Conservation (phyloP, 2,888 invertebrate species). For the Drosophila differens region DNA sequence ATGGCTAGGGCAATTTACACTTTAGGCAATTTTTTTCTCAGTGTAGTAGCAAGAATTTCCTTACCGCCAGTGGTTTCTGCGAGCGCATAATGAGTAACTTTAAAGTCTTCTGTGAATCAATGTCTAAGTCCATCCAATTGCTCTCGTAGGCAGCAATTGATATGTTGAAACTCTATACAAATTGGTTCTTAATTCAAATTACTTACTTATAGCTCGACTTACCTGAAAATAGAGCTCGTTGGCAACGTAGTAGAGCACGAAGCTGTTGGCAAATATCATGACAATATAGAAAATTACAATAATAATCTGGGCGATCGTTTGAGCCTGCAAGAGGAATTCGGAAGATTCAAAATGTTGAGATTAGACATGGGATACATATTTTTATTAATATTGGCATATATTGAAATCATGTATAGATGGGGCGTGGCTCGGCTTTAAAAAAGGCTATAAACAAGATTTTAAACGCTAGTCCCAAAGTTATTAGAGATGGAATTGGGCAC, state of each 20-base stretch:
- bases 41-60: background rate
- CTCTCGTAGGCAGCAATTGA: constrained; percentile 76
- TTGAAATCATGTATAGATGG: background rate
- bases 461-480: background rate
- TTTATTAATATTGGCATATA: background rate
- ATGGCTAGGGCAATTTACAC: background rate
- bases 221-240: constrained; percentile 79
- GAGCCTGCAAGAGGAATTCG: constrained; percentile 42
- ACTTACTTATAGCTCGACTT: background rate
- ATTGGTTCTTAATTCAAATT: background rate
- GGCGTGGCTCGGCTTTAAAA: background rate
- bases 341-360: background rate
- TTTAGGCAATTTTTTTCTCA: background rate
- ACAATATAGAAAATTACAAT: constrained; percentile 74
- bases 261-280: constrained; percentile 79
- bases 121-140: constrained; percentile 77
- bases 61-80: constrained; percentile 76
- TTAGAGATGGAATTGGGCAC: no score
- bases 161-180: constrained; percentile 65
- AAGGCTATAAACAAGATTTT: background rate
- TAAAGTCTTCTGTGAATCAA: constrained; percentile 69
- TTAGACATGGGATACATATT: background rate
- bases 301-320: constrained; percentile 69
- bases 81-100: constrained; percentile 76
- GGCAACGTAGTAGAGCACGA: constrained; percentile 76